A percentile compares a stretch with the other conserved stretches of the same genome.
These are phyloP conservation scores for Dreissena rostriformis DNA, from an alignment of 1,140 invertebrate species.

Conservation along the genomic window DNA sequence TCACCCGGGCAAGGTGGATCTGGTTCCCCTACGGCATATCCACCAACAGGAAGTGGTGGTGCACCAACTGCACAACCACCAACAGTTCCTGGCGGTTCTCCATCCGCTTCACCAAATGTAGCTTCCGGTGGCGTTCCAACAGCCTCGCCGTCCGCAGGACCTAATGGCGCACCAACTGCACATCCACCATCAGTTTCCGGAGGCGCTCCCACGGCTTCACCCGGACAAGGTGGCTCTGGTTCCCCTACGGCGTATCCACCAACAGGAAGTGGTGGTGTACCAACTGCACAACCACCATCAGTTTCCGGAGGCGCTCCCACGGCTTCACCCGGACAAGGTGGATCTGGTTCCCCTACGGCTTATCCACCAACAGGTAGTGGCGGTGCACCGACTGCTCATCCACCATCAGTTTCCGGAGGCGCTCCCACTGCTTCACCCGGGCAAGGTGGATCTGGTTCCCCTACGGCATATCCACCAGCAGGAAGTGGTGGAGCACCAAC, in stretches of 20 bases:
- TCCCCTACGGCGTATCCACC: not conserved
- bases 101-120: not conserved
- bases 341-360: constrained; percentile 25
- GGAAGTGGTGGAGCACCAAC: not conserved
- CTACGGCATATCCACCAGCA: constrained; percentile 23
- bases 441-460: not conserved
- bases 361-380: constrained; percentile 14
- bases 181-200: constrained; percentile 10
- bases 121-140: not conserved
- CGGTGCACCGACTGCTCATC: constrained; percentile 36
- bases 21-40: not conserved
- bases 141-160: not conserved
- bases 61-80: too few species aligned
- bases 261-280: not conserved
- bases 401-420: not conserved
- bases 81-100: not conserved
- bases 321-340: constrained; percentile 1
- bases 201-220: constrained; percentile 24
- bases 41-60: not conserved
- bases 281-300: constrained; percentile 42
- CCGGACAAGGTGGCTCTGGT: not conserved
- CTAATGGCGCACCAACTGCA: constrained; percentile 29
- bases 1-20: not conserved
- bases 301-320: constrained; percentile 33
- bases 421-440: constrained; percentile 7